Conservation (phyloP, 2,797 vertebrate genomes). For the Gadopsis bispinosus region DNA sequence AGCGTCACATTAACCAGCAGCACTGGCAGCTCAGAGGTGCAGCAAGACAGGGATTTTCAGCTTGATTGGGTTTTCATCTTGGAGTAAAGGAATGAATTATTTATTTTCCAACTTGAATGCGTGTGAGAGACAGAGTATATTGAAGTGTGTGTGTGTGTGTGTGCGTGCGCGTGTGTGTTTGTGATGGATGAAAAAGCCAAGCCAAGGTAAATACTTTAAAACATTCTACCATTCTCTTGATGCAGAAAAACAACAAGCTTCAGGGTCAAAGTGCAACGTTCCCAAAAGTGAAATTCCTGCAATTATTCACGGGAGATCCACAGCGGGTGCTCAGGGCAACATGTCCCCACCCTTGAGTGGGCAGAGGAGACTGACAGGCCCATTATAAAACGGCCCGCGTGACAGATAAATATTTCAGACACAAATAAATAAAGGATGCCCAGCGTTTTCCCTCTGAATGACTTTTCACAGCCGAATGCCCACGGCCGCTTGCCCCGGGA, state of each 20-base stretch:
- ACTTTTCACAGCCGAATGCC: slow-evolving; percentile 92
- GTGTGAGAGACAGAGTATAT: neutral
- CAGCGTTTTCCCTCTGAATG: slow-evolving; percentile 92
- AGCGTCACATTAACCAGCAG: slow-evolving; percentile 89
- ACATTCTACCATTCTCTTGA: slow-evolving; percentile 84
- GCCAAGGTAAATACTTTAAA: slow-evolving; percentile 82
- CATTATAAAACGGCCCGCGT: slow-evolving; percentile 94
- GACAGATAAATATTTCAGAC: slow-evolving; percentile 99
- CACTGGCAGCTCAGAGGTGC: slow-evolving; percentile 88
- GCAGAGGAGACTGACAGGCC: slow-evolving; percentile 92
- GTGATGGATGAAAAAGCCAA: slow-evolving; percentile 72
- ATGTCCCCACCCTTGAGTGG: slow-evolving; percentile 86
- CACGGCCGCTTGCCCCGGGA: slow-evolving; percentile 87
- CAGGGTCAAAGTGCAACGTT: slow-evolving; percentile 83
- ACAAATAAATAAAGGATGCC: slow-evolving; percentile 99
- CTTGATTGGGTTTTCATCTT: slow-evolving; percentile 93
- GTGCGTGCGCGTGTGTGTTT: slow-evolving; percentile 38
- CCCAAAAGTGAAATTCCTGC: slow-evolving; percentile 89
- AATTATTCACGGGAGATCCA: slow-evolving; percentile 88
- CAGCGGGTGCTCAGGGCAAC: slow-evolving; percentile 84
- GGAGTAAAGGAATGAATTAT: slow-evolving; percentile 91
- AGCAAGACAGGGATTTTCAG: slow-evolving; percentile 90
- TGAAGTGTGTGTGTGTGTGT: slow-evolving; percentile 31
- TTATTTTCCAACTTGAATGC: slow-evolving; percentile 82
- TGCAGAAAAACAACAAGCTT: slow-evolving; percentile 85